Conservation (phyloP, 2,888 invertebrate genomes). For the Serripes groenlandicus region DNA sequence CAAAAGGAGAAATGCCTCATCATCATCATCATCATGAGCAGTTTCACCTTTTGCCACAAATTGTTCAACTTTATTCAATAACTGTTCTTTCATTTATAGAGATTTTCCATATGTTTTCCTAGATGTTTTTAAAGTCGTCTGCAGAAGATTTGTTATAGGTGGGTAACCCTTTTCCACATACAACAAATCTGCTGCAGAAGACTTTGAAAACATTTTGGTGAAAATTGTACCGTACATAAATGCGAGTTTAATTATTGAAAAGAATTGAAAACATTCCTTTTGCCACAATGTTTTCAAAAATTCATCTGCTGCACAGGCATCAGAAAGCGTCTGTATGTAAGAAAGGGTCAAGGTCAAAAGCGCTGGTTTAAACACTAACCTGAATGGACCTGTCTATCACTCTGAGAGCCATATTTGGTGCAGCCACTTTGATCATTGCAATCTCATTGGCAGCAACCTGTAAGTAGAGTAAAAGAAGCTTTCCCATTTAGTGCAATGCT, state of each 20-base stretch:
- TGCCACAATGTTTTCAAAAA: neutral
- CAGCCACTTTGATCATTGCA: constrained; percentile 87
- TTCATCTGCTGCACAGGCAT: neutral
- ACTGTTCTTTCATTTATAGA: too few species aligned
- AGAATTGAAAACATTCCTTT: too few species aligned
- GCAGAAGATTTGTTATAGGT: too few species aligned
- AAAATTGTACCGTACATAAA: too few species aligned
- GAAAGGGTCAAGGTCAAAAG: neutral
- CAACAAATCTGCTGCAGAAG: too few species aligned
- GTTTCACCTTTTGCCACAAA: neutral
- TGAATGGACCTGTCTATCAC: constrained; percentile 86
- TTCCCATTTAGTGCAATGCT: neutral
- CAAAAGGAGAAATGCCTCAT: neutral
- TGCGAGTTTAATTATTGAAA: too few species aligned
- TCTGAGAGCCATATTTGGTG: constrained; percentile 85
- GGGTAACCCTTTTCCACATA: too few species aligned
- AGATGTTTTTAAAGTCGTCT: too few species aligned
- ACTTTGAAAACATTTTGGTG: too few species aligned
- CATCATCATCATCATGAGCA: too few species aligned
- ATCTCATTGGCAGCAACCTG: constrained; percentile 87
- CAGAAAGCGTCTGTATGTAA: neutral
- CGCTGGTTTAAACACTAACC: constrained; percentile 57
- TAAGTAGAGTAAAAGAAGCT: constrained; percentile 7
- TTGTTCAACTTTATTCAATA: too few species aligned
- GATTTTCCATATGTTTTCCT: too few species aligned